Evolutionary conservation across 2,888 invertebrate genomes (phyloP).

Genomic region (Nasonovia ribisnigri): DNA sequence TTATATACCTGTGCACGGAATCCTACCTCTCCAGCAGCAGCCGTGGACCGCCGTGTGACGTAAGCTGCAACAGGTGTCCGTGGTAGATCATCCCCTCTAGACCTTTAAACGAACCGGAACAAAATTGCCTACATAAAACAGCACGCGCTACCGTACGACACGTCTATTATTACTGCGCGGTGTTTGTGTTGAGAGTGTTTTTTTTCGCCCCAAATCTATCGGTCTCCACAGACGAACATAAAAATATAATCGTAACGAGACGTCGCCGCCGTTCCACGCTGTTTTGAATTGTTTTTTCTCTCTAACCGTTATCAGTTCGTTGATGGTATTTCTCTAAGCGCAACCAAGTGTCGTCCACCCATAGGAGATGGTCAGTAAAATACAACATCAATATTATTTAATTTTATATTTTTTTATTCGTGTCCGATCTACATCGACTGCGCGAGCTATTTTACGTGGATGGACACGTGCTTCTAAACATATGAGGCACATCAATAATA

Average conservation of each 20-base stretch:
- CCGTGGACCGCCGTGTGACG: constrained; percentile 35
- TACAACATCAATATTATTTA: not conserved
- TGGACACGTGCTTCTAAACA: not conserved
- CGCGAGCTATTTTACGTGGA: not conserved
- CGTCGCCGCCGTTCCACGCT: not conserved
- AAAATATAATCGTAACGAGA: constrained; percentile 24
- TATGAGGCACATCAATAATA: not conserved
- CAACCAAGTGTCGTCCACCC: constrained; percentile 53
- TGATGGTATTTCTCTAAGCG: constrained; percentile 54
- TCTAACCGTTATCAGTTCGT: constrained; percentile 27
- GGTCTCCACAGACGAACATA: not conserved
- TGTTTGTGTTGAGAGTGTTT: constrained; percentile 39
- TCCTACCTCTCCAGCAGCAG: not conserved
- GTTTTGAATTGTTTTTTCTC: not conserved
- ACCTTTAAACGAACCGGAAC: constrained; percentile 63
- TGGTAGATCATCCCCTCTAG: constrained; percentile 60
- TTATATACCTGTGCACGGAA: not conserved
- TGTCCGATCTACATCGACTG: not conserved
- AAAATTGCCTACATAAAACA: constrained; percentile 59
- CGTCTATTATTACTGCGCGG: constrained; percentile 45
- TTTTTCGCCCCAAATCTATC: not conserved
- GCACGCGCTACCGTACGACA: constrained; percentile 42
- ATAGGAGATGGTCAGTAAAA: constrained; percentile 62
- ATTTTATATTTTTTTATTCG: not conserved
- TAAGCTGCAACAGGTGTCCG: constrained; percentile 24